Conservation (phyloP, 2,797 vertebrate genomes). For the Eidolon dupreanum region DNA sequence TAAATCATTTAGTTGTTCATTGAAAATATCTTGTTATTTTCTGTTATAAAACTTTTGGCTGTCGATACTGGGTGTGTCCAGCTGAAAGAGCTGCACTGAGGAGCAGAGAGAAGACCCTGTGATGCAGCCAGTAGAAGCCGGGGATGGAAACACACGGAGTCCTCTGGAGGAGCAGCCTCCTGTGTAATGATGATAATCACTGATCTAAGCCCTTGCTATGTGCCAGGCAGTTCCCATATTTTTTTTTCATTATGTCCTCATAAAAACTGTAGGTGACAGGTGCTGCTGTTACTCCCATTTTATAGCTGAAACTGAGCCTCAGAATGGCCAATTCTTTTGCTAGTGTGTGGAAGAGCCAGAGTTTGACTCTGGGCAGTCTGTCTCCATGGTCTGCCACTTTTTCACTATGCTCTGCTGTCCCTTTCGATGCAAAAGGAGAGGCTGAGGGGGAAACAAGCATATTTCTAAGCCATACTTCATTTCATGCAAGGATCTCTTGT, state of each 20-base stretch:
- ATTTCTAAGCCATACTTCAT: not conserved
- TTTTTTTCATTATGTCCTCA: not conserved
- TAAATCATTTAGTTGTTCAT: not conserved
- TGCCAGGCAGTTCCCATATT: not conserved
- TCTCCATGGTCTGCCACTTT: not conserved
- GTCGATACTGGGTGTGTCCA: not conserved
- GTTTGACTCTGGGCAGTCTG: not conserved
- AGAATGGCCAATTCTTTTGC: not conserved
- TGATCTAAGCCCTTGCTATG: not conserved
- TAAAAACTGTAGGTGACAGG: not conserved
- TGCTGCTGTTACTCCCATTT: not conserved
- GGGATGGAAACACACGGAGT: not conserved
- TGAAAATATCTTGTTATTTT: constrained; percentile 20
- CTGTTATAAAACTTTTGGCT: not conserved
- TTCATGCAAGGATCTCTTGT: not conserved
- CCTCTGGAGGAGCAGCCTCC: not conserved
- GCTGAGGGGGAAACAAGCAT: fast-evolving
- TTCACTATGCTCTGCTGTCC: not conserved
- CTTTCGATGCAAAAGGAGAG: not conserved
- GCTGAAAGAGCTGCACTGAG: not conserved
- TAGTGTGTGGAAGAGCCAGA: not conserved
- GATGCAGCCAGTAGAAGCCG: not conserved
- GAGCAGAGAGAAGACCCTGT: not conserved
- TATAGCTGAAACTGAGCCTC: not conserved
- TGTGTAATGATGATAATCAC: too few relatives aligned